Evolutionary conservation across 2,113 vertebrate species (phyloP).

Genomic region (Vanacampus margaritifer): DNA sequence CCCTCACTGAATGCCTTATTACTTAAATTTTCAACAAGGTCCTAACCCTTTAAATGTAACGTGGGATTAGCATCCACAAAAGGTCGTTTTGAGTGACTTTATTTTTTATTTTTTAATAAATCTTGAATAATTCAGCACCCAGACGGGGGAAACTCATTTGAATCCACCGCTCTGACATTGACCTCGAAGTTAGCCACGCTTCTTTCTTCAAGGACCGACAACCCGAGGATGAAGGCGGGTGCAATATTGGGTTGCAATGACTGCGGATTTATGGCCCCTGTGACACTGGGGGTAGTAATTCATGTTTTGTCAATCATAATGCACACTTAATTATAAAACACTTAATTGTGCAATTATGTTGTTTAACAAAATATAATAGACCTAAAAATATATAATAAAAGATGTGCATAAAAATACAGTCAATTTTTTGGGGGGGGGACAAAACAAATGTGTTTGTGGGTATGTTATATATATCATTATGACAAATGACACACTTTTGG

Average conservation of each 20-base stretch:
- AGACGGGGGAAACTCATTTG: constrained; percentile 33
- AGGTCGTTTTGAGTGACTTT: constrained; percentile 7
- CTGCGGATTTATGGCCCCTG: background rate
- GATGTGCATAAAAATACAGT: no score
- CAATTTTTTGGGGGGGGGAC: no score
- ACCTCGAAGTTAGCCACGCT: constrained; percentile 20
- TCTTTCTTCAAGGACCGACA: constrained; percentile 19
- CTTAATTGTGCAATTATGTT: no score
- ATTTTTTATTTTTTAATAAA: background rate
- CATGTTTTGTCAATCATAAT: background rate
- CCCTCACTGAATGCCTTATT: constrained; percentile 16
- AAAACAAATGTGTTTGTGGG: no score
- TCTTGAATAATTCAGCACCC: constrained; percentile 51
- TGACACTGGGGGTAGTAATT: background rate
- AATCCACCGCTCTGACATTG: constrained; percentile 27
- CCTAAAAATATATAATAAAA: no score
- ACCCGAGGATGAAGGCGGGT: background rate
- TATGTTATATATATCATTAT: no score
- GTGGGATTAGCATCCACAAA: constrained; percentile 13
- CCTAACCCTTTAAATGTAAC: constrained; percentile 16
- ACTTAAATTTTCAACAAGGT: constrained; percentile 30
- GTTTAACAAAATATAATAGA: no score
- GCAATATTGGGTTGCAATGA: background rate
- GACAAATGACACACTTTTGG: no score
- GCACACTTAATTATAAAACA: no score